A percentile compares a stretch with the other conserved stretches of the same genome.
These are phyloP conservation scores for Chiloscyllium plagiosum DNA, from an alignment of 2,113 vertebrate species.

Conservation along the genomic window DNA sequence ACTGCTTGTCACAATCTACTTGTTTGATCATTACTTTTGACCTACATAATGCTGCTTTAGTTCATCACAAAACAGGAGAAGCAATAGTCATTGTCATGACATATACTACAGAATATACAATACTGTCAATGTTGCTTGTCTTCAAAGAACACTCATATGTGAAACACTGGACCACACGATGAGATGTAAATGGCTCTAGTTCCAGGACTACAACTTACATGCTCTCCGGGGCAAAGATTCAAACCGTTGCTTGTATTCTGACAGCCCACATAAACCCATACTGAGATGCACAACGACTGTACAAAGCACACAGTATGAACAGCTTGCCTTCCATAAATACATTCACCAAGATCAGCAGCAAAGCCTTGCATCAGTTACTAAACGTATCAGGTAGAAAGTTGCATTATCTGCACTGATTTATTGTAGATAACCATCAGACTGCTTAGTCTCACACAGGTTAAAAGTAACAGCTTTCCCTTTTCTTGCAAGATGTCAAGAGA, in stretches of 20 bases:
- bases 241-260: not conserved
- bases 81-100: conserved; percentile 20
- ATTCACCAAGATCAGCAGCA: not conserved
- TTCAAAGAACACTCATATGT: conserved; percentile 24
- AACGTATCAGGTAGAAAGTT: not conserved
- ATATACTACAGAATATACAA: not conserved
- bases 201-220: not conserved
- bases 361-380: not conserved
- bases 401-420: conserved; percentile 19
- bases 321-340: conserved; percentile 24
- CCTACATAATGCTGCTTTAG: conserved; percentile 4
- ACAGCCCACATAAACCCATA: conserved; percentile 32
- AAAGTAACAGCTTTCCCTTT: not conserved
- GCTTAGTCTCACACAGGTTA: not conserved
- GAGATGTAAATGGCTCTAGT: not conserved
- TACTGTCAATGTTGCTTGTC: not conserved
- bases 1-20: not conserved
- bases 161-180: conserved; percentile 1
- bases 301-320: not conserved
- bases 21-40: conserved; percentile 15
- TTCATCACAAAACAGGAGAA: conserved; percentile 4
- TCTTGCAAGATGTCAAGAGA: not conserved
- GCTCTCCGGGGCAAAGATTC: not conserved
- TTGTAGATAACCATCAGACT: conserved; percentile 21
- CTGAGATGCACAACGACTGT: not conserved